Base-by-base conservation (phyloP, 1,140 invertebrate species). In the Grapholita molesta region DNA sequence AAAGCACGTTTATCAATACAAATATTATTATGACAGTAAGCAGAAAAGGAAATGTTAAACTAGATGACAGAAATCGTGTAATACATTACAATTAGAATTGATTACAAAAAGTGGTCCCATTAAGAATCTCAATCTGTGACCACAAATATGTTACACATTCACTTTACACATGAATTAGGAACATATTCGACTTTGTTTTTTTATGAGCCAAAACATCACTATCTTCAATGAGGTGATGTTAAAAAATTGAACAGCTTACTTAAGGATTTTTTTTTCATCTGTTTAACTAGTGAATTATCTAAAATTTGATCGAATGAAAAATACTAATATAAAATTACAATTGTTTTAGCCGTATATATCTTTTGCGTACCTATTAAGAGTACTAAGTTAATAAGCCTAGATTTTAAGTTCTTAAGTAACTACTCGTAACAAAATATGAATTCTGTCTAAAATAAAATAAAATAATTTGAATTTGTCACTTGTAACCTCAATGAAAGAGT, bases 91-190 rank as follows among this genome's bases (percentile, higher is more conserved):
- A 30, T 61, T 30, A 30, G 28, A 28, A 1, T 32, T 61, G 30
- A 61, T 61, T 61, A 25, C 55, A 61, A 25, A 18, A 61, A 61
- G 55, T 61, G 55, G 55, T 57, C 23, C 30, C 25, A 61, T 61
- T 61, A 61, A 30, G 28, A 15, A 18, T 5, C 55, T 61, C 55
- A 61, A 61, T 61, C 25, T 61, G 25, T 28, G 25, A 21, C 42
- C 42, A 48, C 42, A 15, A 38, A 38, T 12, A 35, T 35, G n/a
- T n/a, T n/a, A n/a, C n/a, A n/a, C n/a, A n/a, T n/a, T n/a, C n/a
- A n/a, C n/a, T n/a, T n/a, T n/a, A 18, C 7, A 48, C n/a, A 21
- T 9, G 18, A 48, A 21, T 48, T 48, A 18, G n/a, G 15, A 48
- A 18, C 18, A 48, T 9, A 48, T 48, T 48, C 7, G 42, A 48